Conservation (phyloP, 1,140 invertebrate genomes). For the Heterodera carotae region DNA sequence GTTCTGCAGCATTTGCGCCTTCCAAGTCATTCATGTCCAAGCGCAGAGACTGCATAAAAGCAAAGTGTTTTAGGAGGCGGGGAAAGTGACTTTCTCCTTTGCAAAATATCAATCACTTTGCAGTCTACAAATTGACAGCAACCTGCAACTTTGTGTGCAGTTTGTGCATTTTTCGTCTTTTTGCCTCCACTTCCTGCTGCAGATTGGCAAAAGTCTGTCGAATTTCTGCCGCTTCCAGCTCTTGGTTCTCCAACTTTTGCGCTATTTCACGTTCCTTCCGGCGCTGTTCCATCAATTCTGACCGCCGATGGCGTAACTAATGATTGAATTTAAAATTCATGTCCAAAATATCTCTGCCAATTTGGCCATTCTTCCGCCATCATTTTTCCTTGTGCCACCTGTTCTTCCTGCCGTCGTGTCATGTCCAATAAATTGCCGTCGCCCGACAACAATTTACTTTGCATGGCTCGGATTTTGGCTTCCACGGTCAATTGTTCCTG, state of each 20-base stretch:
- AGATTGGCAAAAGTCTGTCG: conserved; percentile 81
- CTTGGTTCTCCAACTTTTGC: conserved; percentile 75
- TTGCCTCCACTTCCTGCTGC: conserved; percentile 87
- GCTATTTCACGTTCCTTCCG: background rate
- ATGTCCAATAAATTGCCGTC: conserved; percentile 84
- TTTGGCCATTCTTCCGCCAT: background rate
- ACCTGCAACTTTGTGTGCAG: conserved; percentile 71
- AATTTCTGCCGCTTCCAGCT: conserved; percentile 82
- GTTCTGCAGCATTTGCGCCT: conserved; percentile 78
- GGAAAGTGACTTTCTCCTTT: no score
- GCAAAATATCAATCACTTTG: no score
- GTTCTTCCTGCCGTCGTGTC: conserved; percentile 82
- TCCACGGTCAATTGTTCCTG: conserved; percentile 66
- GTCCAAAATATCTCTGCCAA: background rate
- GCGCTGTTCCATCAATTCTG: conserved; percentile 80
- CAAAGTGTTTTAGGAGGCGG: background rate
- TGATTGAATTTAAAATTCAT: background rate
- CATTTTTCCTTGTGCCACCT: conserved; percentile 53
- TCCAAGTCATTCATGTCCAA: conserved; percentile 80
- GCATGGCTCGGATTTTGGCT: conserved; percentile 73
- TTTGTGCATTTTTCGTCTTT: conserved; percentile 82
- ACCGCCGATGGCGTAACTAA: conserved; percentile 75
- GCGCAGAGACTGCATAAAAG: conserved; percentile 68
- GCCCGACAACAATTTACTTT: conserved; percentile 83
- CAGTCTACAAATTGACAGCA: no score